Evolutionary conservation across 2,888 invertebrate species (phyloP).

Genomic region (Papilio gigon): DNA sequence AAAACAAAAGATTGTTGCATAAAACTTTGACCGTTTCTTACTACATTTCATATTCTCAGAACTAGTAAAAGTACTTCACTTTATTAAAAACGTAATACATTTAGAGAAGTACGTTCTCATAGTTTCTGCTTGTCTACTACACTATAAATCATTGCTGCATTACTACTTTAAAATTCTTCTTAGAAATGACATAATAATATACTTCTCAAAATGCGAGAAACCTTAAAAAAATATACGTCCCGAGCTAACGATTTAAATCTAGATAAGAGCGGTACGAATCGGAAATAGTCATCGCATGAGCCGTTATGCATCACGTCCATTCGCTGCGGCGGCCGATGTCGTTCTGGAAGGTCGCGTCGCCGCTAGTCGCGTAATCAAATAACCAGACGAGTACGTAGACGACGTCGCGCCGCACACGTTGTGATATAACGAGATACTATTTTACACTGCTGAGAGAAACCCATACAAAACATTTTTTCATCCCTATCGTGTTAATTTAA

Average conservation of each 20-base stretch:
- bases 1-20: background rate
- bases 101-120: too few species aligned
- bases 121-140: too few species aligned
- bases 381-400: constrained; percentile 48
- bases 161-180: too few species aligned
- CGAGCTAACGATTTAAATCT: constrained; percentile 11
- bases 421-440: constrained; percentile 5
- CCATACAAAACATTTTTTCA: too few species aligned
- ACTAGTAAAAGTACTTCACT: background rate
- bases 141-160: too few species aligned
- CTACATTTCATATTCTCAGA: background rate
- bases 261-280: constrained; percentile 22
- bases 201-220: background rate
- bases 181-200: background rate
- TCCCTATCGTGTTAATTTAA: too few species aligned
- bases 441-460: too few species aligned
- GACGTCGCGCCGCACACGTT: constrained; percentile 43
- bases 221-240: background rate
- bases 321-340: constrained; percentile 31
- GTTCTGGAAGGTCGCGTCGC: constrained; percentile 39
- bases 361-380: constrained; percentile 53
- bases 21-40: background rate
- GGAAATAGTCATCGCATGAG: constrained; percentile 23
- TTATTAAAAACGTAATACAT: too few species aligned
- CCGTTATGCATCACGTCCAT: constrained; percentile 22